Base-by-base conservation (phyloP, 2,113 vertebrate genomes). In the Serilophus lunatus region DNA sequence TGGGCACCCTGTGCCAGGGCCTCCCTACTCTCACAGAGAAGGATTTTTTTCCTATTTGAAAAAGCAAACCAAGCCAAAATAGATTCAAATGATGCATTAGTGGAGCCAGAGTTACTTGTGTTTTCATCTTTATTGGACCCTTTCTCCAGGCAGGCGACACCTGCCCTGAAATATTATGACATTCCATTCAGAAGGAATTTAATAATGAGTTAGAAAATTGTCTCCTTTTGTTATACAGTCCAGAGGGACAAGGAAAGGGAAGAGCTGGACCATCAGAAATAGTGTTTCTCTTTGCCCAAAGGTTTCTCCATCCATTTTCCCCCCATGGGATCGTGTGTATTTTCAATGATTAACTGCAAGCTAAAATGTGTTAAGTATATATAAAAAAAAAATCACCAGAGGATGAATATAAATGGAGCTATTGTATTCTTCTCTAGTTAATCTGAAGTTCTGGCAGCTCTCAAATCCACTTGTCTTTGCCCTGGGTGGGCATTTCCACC, bases 291-390 rank as follows among this genome's bases (percentile, higher is more conserved):
- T 47, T 35, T 57, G 28, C 22, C 28, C 9, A 35, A 53, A 75
- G 28, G 12, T 18, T 60, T 68, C 49, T 83, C 13, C 40, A 45
- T 49, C 53, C 8, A 2, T 65, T 89, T 53, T 6, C 7, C 17
- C 6, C 10, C 2, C n/a, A 0, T 7, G 29, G 24, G 4, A 1
- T 7, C 17, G 11, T 19, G 2, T 45, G 7, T 6, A 42, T 71
- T 68, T 86, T 54, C 44, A 22, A 2, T 7, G 12, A 57, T 44
- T 68, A 36, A 23, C n/a, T 45, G 10, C 28, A 44, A 20, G 26
- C 20, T 25, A 24, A 56, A 79, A 51, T 4, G 11, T 44, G 40
- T 14, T 65, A 64, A 40, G 5, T 18, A 6, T 16, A 7, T 31
- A 13, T 5, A 5, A 31, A 75, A 22, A 75, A 22, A 53, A 53